These are phyloP conservation scores for Eupristina koningsbergeri DNA, from an alignment of 1,140 invertebrate species.

Conservation along the genomic window DNA sequence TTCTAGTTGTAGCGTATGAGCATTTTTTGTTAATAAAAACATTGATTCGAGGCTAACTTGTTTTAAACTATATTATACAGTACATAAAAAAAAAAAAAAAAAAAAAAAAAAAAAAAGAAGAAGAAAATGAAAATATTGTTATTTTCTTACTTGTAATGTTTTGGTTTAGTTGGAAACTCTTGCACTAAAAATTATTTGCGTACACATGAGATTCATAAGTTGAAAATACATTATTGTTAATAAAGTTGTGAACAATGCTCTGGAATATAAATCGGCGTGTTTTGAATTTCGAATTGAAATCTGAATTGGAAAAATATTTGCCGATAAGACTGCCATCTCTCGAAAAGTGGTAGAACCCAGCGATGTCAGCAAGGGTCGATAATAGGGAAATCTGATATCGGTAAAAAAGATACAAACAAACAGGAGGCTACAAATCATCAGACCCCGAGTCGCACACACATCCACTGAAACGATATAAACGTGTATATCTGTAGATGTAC, in stretches of 20 bases:
- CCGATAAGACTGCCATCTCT: conserved; percentile 42
- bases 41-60: no score
- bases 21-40: no score
- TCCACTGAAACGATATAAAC: neutral
- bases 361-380: conserved; percentile 24
- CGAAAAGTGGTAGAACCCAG: conserved; percentile 39
- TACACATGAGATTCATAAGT: neutral
- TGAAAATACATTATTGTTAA: neutral
- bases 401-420: conserved; percentile 31
- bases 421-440: neutral
- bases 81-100: no score
- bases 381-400: conserved; percentile 50
- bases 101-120: no score
- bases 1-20: neutral
- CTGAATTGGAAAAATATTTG: conserved; percentile 39
- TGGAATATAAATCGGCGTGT: neutral
- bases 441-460: neutral
- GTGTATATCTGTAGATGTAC: neutral
- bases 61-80: no score
- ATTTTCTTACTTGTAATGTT: neutral
- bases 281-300: neutral
- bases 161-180: neutral
- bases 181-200: neutral
- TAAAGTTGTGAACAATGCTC: neutral
- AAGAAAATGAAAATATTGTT: no score